phyloP scores from a whole-genome alignment of 2,888 invertebrate genomes.

The Watsonalla cultraria region DNA sequence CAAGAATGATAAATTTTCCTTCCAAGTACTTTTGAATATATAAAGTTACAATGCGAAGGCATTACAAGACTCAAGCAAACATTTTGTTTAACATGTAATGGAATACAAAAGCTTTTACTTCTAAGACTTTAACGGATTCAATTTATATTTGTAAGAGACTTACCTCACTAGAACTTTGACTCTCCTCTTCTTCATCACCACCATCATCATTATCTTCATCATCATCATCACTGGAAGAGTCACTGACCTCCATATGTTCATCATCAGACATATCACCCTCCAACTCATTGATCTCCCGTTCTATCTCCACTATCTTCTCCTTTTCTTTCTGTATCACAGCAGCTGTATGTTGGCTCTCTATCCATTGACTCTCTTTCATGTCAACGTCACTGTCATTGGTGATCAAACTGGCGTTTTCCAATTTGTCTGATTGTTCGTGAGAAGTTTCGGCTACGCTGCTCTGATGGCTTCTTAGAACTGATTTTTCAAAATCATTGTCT shows the following conservation, averaged over 20 bases:
- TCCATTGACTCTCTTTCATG: constrained; percentile 26
- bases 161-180: constrained; percentile 20
- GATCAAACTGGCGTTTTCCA: constrained; percentile 46
- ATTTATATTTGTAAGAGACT: constrained; percentile 7
- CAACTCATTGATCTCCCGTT: constrained; percentile 66
- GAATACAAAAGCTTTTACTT: too few relatives aligned
- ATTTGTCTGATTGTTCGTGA: constrained; percentile 12
- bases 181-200: constrained; percentile 9
- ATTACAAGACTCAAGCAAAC: too few relatives aligned
- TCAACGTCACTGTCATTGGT: constrained; percentile 66
- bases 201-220: constrained; percentile 20
- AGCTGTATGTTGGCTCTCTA: constrained; percentile 21
- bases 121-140: not conserved
- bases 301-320: constrained; percentile 62
- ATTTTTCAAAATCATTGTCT: constrained; percentile 48
- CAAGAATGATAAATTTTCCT: too few relatives aligned
- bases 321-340: constrained; percentile 58
- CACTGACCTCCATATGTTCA: constrained; percentile 13
- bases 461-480: constrained; percentile 46
- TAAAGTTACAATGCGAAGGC: too few relatives aligned
- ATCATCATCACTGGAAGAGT: constrained; percentile 21
- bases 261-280: constrained; percentile 59
- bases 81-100: too few relatives aligned
- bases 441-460: constrained; percentile 42
- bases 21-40: too few relatives aligned